These are phyloP conservation scores for Isurus oxyrinchus DNA, from an alignment of 2,113 vertebrate species.

Conservation along the genomic window DNA sequence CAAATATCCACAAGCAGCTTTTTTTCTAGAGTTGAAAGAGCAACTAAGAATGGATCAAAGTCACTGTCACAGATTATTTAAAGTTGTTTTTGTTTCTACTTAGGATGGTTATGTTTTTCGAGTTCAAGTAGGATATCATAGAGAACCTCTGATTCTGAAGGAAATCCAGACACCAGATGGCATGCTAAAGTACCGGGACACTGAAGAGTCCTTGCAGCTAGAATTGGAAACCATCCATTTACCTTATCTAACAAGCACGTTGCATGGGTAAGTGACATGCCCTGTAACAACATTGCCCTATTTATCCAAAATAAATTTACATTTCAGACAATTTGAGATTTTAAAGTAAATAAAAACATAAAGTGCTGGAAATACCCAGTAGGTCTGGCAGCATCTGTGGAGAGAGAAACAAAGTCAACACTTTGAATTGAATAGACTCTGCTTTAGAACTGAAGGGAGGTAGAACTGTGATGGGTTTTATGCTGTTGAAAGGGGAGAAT, in stretches of 20 bases:
- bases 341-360: not conserved
- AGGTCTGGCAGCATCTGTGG: not conserved
- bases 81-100: not conserved
- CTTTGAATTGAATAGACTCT: not conserved
- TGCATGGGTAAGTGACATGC: conserved; percentile 71
- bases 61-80: not conserved
- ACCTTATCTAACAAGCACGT: conserved; percentile 78
- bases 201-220: conserved; percentile 67
- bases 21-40: not conserved
- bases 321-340: not conserved
- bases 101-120: conserved; percentile 86
- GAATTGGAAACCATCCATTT: conserved; percentile 72
- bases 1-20: not conserved
- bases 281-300: not conserved
- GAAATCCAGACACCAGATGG: conserved; percentile 71
- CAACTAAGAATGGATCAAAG: not conserved
- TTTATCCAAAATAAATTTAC: not conserved
- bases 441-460: not conserved
- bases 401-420: not conserved
- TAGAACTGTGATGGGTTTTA: not conserved
- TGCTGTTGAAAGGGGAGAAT: not conserved
- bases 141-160: conserved; percentile 80
- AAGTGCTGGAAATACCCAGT: not conserved
- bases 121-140: conserved; percentile 82
- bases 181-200: conserved; percentile 74